Base-by-base conservation (phyloP, 2,113 vertebrate genomes). In the Cromileptes altivelis region DNA sequence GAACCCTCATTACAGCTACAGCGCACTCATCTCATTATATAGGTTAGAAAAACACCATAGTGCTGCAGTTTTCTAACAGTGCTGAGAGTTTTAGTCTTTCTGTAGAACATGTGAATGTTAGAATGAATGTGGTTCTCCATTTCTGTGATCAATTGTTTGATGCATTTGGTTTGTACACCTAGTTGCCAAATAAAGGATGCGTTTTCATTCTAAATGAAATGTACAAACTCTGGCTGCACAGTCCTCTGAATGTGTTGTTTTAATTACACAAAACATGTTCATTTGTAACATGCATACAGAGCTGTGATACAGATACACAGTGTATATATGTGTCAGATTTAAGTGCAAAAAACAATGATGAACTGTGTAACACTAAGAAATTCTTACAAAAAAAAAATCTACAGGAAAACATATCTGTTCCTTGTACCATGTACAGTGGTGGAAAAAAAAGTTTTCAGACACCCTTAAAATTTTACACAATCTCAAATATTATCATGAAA, bases 1-100 rank as follows among this genome's bases (percentile, higher is more conserved):
- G 33, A 61, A 52, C 15, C 12, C 80, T 85, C 80, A 80, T 86
- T 78, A 85, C 14, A 72, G 74, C 67, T 19, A 40, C 3, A n/a
- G 50, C 23, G 63, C 30, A 25, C 42, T 37, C 42, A 10, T 21
- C 71, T 85, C 75, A 77, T 85, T 82, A 80, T 60, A 85, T 23
- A 23, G 15, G 55, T n/a, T 2, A 3, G n/a, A n/a, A 45, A 75
- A 71, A 19, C 15, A 73, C 49, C 13, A 9, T 21, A 47, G 13
- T 14, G 42, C 50, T 47, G 67, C 65, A 63, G 18, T 81, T 81
- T 69, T 73, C 42, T 57, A 55, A 73, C 52, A 55, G 9, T 1
- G 8, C 49, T 67, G 13, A 42, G 65, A 64, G 47, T 74, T 70
- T 23, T 15, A 1, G 4, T 60, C 21, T 14, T 50, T 80, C 23